Evolutionary conservation across 2,113 vertebrate species (phyloP), one percentile per base, ranked within the genome.

Genomic region (Ptilonorhynchus violaceus): DNA sequence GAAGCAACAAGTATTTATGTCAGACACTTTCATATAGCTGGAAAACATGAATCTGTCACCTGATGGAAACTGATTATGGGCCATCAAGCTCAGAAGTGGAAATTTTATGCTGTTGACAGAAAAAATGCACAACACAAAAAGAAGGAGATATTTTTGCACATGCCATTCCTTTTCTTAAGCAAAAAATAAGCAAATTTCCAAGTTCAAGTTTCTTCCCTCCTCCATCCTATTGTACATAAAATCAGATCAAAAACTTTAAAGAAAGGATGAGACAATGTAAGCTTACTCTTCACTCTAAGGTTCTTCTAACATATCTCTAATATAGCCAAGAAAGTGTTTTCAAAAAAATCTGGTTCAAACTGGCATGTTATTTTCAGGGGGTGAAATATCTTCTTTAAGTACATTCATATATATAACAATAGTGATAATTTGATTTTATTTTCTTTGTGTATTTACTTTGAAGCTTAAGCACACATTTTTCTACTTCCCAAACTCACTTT

Each of bases 1-100:
- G 79, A 93, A 95, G 60, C 66, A 96, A 89, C 90, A 93, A 84
- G 56, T 89, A 58, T 95, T 92, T 92, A 42, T 96, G 92, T 77
- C 88, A 95, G 88, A 77, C 58, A 72, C 17, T 72, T 92, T 78
- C 83, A 88, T 35, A 59, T 39, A 68, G 52, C 60, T 53, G 41
- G 28, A 93, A 92, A 95, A 81, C 76, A 81, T 24, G 79, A 94
- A 91, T 75, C 77, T 92, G 84, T 82, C 93, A 91, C 68, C 49
- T 72, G 64, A 63, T 60, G 66, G 94, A 96, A 94, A 92, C 83
- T 92, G 68, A 90, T 90, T 83, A 83, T 64, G 69, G 44, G 56
- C 64, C 79, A 86, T 91, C 79, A 86, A 88, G 31, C 44, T n/a
- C 60, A 88, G 39, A 92, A 95, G 82, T 35, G n/a, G 31, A 91